Evolutionary conservation across 2,888 invertebrate genomes (phyloP), one percentile per base, ranked within the genome.

Genomic region (Sicus ferrugineus): DNA sequence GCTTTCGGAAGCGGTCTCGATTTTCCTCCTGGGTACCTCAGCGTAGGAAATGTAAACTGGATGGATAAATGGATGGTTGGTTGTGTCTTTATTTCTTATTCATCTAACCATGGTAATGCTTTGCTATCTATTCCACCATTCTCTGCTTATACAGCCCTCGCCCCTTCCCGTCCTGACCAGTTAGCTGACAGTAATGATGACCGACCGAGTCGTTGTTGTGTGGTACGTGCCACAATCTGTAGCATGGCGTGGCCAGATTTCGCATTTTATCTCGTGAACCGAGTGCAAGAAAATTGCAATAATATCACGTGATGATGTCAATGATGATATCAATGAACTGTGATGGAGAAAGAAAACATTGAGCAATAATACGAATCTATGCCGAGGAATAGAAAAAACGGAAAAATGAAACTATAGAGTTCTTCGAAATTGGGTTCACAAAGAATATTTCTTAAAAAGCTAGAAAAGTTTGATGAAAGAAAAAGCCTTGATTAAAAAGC

Each of bases 191-290:
- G 48, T 67, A 59, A 67, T 67, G 67, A 67, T 48, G 59, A 46
- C 46, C 58, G 31, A 26, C 65, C 14, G 54, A 54, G 23, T 54
- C 28, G 48, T 42, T 34, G 67, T 67, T 67, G 70, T 71, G 34
- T 66, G 68, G 61, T 68, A 71, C 68, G 71, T 71, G 71, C 61
- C 68, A 59, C 68, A 64, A 68, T 68, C 68, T 68, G 19, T 19
- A 30, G 46, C 67, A 67, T 58, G 11, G 31, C 59, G 54, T 52
- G 67, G 31, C 30, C 34, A 30, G 64, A 64, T 64, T 64, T 50
- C 31, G 31, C 34, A 31, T 50, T 23, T 50, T 52, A 6, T 54
- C 38, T 52, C 34, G 38, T 54, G 34, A 31, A 54, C 26, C 21
- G 59, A 62, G 46, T 62, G 34, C 46, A 62, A 68, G 52, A 52